Base-by-base conservation (phyloP, 2,113 vertebrate species). In the Epinephelus moara region DNA sequence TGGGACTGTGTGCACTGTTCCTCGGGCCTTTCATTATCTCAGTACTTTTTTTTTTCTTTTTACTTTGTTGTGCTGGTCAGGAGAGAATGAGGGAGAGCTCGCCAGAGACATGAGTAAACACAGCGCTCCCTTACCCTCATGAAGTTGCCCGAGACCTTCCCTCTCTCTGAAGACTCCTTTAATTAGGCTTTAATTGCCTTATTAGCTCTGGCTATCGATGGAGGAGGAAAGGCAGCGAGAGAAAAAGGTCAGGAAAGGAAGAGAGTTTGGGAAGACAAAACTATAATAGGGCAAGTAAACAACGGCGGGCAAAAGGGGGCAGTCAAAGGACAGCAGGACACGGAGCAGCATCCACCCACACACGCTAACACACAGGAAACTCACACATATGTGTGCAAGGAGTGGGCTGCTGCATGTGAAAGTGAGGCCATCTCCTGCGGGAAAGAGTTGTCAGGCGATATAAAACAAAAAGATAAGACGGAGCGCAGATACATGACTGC, bases 171-270 rank as follows among this genome's bases (percentile, higher is more conserved):
- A 92, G 92, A 87, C 87, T 91, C 80, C 85, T 93, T 93, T 94
- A 94, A 94, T 95, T 91, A 94, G 90, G 75, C 87, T 81, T 91
- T 93, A 94, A 94, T 94, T 94, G 91, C 90, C 91, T 94, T 93
- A 94, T 95, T 95, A 94, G 93, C 89, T 82, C 21, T 50, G 67
- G 84, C 80, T 91, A 92, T 95, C 76, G 80, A 93, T 85, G 84
- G 81, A 91, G 67, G 63, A 86, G 80, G 55, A 80, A 80, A 84
- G 62, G 78, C 68, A 78, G 82, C 37, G 70, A 68, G 81, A 82
- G 70, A 84, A 77, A 25, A 88, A 89, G 87, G 85, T 89, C 89
- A 86, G 56, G 15, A 56, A 73, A 79, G 60, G 68, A 76, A 66
- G 79, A 83, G 77, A 72, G 72, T 59, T 42, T 42, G 23, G 88